Base-by-base conservation (phyloP, 37 sponge, comb jelly and placozoan genomes). In the Ianthella basta region DNA sequence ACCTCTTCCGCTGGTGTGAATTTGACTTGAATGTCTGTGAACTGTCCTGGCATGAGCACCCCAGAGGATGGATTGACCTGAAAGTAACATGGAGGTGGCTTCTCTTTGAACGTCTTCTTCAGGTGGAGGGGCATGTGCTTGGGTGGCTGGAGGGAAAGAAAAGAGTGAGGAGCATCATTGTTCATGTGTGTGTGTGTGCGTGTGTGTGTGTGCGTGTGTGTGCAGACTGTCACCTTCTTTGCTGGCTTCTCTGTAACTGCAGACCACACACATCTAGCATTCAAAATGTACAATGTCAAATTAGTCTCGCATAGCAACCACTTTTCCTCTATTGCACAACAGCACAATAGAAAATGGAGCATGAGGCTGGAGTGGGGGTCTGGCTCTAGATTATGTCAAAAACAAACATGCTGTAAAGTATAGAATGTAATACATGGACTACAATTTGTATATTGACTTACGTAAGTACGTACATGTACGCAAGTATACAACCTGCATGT, bases 1-100 rank as follows among this genome's bases (percentile, higher is more conserved):
- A 97, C 98, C 90, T 95, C 94, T 89, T 97, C 99, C 61, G 82
- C 80, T 41, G 99, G 99, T 83, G 90, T 92, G 72, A 98, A 98
- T 74, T 91, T 94, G 73, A 96, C 79, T 70, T 94, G 83, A 18
- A 98, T 82, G 60, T 98, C 89, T 27, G 61, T 87, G 30, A 80
- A 85, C 80, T 96, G 91, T 63, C 94, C 97, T 30, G 97, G 95
- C 1, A 72, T 80, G 16, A 98, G 89, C 13, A 83, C 72, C 0
- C 97, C 99, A 56, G 87, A 79, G 40, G 86, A 37, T 24, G 99
- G 99, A 30, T 87, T 89, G 33, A 98, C 86, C 78, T 96, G 95
- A 94, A 96, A 98, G 84, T 83, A 89, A 56, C 86, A 87, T 54
- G 95, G 95, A 41, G 90, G 85, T 30, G 91, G 88, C 81, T 92